phyloP scores from a whole-genome alignment of 2,113 vertebrate genomes.

The Cathartes aura region DNA sequence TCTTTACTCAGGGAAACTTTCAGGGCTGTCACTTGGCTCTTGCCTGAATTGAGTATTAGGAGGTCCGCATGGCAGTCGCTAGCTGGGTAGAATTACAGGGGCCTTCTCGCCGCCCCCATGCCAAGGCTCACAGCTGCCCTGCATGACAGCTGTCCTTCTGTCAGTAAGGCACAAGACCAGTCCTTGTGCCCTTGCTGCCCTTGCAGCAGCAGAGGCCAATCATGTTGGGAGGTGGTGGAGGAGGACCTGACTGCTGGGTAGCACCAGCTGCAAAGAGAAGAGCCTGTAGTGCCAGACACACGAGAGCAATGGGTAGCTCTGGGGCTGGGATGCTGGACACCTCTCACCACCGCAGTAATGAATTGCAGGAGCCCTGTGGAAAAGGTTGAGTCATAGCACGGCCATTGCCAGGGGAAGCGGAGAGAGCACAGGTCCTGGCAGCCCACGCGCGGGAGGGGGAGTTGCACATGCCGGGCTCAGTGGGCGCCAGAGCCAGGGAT shows the following conservation, averaged over 20 bases:
- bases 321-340: not conserved
- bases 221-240: not conserved
- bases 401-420: not conserved
- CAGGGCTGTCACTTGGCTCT: not conserved
- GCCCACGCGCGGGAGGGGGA: fast-evolving
- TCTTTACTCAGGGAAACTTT: not conserved
- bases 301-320: not conserved
- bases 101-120: not conserved
- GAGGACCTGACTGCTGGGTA: not conserved
- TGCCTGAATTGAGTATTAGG: not conserved
- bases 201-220: not conserved
- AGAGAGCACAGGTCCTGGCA: not conserved
- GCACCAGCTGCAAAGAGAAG: not conserved
- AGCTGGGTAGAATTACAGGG: conserved; percentile 7
- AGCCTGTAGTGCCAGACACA: not conserved
- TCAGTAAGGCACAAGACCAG: not conserved
- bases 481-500: fast-evolving
- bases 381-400: not conserved
- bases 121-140: not conserved
- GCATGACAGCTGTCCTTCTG: not conserved
- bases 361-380: not conserved
- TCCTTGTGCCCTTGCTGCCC: fast-evolving
- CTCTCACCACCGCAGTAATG: not conserved
- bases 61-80: not conserved
- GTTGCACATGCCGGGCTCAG: not conserved